These are phyloP conservation scores for Leptinotarsa peninsularis DNA, from an alignment of 2,888 invertebrate genomes.

Conservation along the genomic window DNA sequence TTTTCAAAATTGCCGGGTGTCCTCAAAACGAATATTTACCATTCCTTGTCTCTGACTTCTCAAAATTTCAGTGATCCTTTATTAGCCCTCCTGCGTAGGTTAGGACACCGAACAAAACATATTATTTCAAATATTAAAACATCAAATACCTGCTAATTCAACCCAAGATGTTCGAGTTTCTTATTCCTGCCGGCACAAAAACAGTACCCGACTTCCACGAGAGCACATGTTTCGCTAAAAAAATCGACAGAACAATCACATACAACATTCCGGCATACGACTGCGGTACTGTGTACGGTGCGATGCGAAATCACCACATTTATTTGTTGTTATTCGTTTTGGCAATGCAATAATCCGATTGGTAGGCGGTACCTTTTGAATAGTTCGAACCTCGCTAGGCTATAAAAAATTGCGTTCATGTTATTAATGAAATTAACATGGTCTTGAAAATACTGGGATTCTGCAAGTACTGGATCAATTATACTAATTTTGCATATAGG, in stretches of 20 bases:
- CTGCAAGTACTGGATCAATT: too few relatives aligned
- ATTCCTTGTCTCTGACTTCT: too few relatives aligned
- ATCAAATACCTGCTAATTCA: neutral
- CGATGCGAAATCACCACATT: neutral
- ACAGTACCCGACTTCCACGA: slow-evolving; percentile 32
- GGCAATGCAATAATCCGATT: neutral
- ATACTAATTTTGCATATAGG: too few relatives aligned
- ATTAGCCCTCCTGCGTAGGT: too few relatives aligned
- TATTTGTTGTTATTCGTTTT: slow-evolving; percentile 20
- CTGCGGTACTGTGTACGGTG: slow-evolving; percentile 34
- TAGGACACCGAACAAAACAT: too few relatives aligned
- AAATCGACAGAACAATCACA: slow-evolving; percentile 46
- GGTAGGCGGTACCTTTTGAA: slow-evolving; percentile 1
- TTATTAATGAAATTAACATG: neutral
- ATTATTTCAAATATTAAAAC: too few relatives aligned
- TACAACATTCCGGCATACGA: slow-evolving; percentile 47
- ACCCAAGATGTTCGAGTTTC: neutral
- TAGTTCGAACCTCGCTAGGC: neutral
- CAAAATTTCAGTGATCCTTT: too few relatives aligned
- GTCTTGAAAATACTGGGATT: too few relatives aligned
- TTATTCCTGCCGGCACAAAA: neutral
- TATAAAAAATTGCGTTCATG: neutral
- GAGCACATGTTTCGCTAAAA: slow-evolving; percentile 40
- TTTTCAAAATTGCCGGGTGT: too few relatives aligned
- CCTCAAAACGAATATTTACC: too few relatives aligned